phyloP scores from a whole-genome alignment of 2,888 invertebrate genomes.

The Octonoba sinensis region DNA sequence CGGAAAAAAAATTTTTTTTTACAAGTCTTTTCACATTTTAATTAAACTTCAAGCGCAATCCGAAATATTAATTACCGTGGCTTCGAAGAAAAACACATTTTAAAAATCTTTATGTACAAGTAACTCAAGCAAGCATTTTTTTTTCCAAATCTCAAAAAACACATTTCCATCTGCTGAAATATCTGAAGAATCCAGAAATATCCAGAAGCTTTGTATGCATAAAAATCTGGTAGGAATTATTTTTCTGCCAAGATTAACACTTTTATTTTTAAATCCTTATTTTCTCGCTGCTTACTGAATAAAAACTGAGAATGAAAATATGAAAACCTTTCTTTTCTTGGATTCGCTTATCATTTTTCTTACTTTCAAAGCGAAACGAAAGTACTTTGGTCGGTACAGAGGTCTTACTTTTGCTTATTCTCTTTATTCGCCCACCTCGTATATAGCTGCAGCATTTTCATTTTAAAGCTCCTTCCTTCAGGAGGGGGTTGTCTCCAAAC shows the following conservation, averaged over 20 bases:
- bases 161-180: too few species aligned
- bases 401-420: constrained; percentile 6
- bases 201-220: too few species aligned
- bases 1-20: too few species aligned
- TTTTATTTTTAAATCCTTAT: constrained; percentile 34
- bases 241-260: constrained; percentile 47
- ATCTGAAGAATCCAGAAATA: too few species aligned
- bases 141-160: too few species aligned
- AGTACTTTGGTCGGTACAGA: constrained; percentile 26
- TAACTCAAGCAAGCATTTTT: too few species aligned
- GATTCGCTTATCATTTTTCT: constrained; percentile 1
- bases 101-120: too few species aligned
- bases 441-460: constrained; percentile 26
- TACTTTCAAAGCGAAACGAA: constrained; percentile 10
- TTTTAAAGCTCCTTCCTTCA: constrained; percentile 3
- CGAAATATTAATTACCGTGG: too few species aligned
- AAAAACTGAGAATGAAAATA: constrained; percentile 34
- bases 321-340: constrained; percentile 7
- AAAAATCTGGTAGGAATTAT: constrained; percentile 17
- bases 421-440: constrained; percentile 6
- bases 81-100: too few species aligned
- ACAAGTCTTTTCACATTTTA: too few species aligned
- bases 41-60: too few species aligned
- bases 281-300: background rate
- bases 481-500: constrained; percentile 12